Percentiles rank a stretch among this genome's conserved stretches.
Conservation (phyloP, 2,888 invertebrate genomes). For the Synergus itoensis region DNA sequence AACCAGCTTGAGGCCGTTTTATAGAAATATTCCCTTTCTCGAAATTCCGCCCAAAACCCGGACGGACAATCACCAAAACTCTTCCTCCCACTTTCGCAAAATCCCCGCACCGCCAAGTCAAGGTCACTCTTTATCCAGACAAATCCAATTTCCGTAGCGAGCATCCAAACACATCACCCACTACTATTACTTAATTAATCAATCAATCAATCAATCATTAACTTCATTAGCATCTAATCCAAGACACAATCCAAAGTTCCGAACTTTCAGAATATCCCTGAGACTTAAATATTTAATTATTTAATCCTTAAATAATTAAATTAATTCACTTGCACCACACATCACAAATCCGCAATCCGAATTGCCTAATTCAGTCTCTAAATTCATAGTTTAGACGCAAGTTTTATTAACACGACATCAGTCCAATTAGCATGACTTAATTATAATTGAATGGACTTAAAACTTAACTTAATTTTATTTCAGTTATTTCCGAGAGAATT, state of each 20-base stretch:
- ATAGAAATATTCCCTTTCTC: constrained; percentile 44
- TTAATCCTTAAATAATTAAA: not conserved
- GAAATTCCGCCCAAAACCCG: not conserved
- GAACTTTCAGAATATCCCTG: not conserved
- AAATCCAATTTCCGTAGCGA: not conserved
- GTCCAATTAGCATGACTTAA: no score
- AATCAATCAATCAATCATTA: no score
- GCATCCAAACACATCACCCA: no score
- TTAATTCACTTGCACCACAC: not conserved
- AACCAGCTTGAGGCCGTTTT: constrained; percentile 73
- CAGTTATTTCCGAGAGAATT: no score
- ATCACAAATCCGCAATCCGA: not conserved
- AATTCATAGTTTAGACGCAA: no score
- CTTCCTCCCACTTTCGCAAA: not conserved
- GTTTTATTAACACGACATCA: no score
- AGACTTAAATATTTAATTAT: not conserved
- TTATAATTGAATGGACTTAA: no score
- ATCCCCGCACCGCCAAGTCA: not conserved
- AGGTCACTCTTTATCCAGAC: not conserved
- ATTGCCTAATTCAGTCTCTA: no score
- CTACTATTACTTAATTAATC: no score
- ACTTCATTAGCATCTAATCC: no score
- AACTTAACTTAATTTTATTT: no score
- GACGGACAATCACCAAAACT: constrained; percentile 6
- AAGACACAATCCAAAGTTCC: not conserved